phyloP scores from a whole-genome alignment of 1,140 invertebrate genomes.

The Cepaea nemoralis region DNA sequence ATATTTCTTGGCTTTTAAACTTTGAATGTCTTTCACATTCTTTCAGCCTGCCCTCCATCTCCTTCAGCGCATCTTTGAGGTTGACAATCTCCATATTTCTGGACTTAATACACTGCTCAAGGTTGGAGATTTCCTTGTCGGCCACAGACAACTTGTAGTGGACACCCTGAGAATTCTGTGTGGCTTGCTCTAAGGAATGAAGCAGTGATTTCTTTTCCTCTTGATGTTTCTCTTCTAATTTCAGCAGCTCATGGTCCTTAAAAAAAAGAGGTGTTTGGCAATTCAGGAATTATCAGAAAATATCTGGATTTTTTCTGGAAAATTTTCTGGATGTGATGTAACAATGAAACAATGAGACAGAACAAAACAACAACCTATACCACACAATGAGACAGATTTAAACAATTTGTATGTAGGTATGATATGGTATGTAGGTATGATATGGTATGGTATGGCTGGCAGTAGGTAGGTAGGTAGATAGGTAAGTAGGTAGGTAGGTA shows the following conservation, averaged over 20 bases:
- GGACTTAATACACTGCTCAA: conserved; percentile 55
- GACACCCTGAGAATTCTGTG: conserved; percentile 51
- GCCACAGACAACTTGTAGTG: conserved; percentile 53
- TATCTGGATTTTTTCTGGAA: too few species aligned
- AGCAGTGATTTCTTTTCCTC: conserved; percentile 52
- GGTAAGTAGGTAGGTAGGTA: too few species aligned
- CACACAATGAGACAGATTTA: too few species aligned
- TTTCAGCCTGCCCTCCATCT: not conserved
- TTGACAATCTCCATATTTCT: conserved; percentile 57
- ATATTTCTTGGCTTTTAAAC: conserved; percentile 26
- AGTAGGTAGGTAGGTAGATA: too few species aligned
- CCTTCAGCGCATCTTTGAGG: conserved; percentile 50
- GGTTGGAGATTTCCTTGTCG: conserved; percentile 60
- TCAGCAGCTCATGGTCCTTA: conserved; percentile 62
- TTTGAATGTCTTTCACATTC: conserved; percentile 1
- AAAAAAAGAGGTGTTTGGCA: too few species aligned
- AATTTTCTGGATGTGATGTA: too few species aligned
- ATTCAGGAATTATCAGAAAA: too few species aligned
- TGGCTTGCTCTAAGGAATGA: conserved; percentile 55
- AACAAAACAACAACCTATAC: too few species aligned
- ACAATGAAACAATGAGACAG: too few species aligned
- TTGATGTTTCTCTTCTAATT: conserved; percentile 55
- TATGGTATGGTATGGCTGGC: too few species aligned
- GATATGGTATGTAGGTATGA: too few species aligned
- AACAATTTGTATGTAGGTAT: too few species aligned